These are phyloP conservation scores for Drosophila rubida DNA, from an alignment of 2,888 invertebrate genomes.

Conservation along the genomic window DNA sequence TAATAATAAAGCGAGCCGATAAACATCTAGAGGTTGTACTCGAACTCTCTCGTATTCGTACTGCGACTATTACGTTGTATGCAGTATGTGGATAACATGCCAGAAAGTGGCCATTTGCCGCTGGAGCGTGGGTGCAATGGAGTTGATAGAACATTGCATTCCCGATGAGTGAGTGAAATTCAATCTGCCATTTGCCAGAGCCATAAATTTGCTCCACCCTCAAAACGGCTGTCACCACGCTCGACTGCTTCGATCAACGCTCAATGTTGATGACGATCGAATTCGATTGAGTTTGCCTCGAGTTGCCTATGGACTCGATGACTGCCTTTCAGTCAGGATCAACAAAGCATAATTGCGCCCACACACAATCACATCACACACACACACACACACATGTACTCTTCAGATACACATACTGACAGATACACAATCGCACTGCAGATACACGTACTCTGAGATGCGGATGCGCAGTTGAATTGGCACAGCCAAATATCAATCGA, in stretches of 20 bases:
- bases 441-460: slow-evolving; percentile 8
- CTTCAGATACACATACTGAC: background rate
- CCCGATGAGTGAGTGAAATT: slow-evolving; percentile 56
- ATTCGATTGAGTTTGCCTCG: slow-evolving; percentile 13
- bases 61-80: background rate
- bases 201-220: slow-evolving; percentile 69
- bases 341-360: slow-evolving; percentile 80
- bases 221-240: slow-evolving; percentile 77
- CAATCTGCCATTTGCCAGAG: slow-evolving; percentile 53
- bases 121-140: slow-evolving; percentile 39
- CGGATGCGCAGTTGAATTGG: slow-evolving; percentile 83
- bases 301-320: slow-evolving; percentile 49
- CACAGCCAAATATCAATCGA: slow-evolving; percentile 50
- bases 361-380: slow-evolving; percentile 51
- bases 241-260: slow-evolving; percentile 52
- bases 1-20: slow-evolving; percentile 78
- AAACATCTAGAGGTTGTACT: slow-evolving; percentile 53
- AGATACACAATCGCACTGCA: background rate
- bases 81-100: slow-evolving; percentile 39
- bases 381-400: background rate
- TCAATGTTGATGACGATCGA: slow-evolving; percentile 27
- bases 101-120: slow-evolving; percentile 62
- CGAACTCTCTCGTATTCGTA: background rate
- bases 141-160: slow-evolving; percentile 32
- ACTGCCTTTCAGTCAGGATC: slow-evolving; percentile 69